phyloP scores from a whole-genome alignment of 1,140 invertebrate species.

The Drosophila tropicalis region DNA sequence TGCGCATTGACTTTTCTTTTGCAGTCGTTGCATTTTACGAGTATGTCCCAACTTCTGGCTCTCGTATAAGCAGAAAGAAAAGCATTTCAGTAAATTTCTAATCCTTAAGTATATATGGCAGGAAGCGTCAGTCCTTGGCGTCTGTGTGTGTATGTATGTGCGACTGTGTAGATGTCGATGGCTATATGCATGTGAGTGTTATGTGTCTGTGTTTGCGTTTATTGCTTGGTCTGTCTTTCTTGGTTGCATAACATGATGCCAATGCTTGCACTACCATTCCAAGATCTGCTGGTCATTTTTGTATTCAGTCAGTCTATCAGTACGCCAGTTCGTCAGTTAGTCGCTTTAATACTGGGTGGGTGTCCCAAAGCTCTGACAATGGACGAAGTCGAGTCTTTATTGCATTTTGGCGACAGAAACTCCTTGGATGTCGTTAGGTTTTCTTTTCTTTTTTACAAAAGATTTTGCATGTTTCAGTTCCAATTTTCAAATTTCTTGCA shows the following conservation, averaged over 20 bases:
- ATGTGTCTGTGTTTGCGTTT: constrained; percentile 27
- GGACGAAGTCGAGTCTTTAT: constrained; percentile 63
- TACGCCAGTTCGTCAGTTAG: background rate
- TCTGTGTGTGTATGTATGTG: constrained; percentile 54
- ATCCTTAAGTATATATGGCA: constrained; percentile 81
- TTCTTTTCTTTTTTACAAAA: constrained; percentile 41
- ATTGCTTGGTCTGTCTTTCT: constrained; percentile 32
- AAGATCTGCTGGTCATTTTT: constrained; percentile 52
- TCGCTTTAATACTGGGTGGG: constrained; percentile 28
- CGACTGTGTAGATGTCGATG: background rate
- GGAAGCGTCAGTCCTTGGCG: constrained; percentile 64
- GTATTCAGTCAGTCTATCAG: constrained; percentile 47
- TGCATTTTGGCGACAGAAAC: constrained; percentile 75
- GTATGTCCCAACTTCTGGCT: constrained; percentile 71
- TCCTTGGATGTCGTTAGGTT: constrained; percentile 51
- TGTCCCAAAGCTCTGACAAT: constrained; percentile 51
- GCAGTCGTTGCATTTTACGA: constrained; percentile 81
- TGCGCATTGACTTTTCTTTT: constrained; percentile 77
- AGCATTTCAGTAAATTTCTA: constrained; percentile 81
- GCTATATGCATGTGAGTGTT: background rate
- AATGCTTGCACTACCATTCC: constrained; percentile 9
- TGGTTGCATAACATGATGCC: constrained; percentile 42
- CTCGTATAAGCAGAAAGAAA: constrained; percentile 55
- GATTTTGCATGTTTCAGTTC: constrained; percentile 71
- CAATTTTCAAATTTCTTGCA: constrained; percentile 65